These are phyloP conservation scores for Drepanosiphum platanoidis DNA, from an alignment of 2,888 invertebrate species.

Conservation along the genomic window DNA sequence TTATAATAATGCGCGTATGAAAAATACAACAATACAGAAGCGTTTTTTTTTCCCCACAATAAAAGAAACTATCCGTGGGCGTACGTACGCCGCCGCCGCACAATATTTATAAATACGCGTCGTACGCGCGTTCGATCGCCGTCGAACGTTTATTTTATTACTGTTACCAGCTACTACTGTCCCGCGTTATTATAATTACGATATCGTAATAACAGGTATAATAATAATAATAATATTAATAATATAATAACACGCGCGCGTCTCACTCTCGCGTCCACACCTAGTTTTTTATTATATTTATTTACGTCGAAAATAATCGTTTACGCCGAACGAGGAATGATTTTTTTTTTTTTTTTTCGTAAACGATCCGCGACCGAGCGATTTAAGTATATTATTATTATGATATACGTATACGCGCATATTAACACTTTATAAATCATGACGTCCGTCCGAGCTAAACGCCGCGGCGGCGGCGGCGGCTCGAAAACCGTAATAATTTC, in stretches of 20 bases:
- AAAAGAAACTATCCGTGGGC: constrained; percentile 10
- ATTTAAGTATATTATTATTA: too few species aligned
- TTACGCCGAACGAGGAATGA: not conserved
- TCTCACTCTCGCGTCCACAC: not conserved
- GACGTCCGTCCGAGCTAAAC: not conserved
- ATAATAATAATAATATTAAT: too few species aligned
- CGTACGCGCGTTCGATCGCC: not conserved
- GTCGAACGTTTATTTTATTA: not conserved
- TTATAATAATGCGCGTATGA: too few species aligned
- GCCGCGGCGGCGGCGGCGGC: not conserved
- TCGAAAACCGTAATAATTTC: not conserved
- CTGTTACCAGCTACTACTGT: too few species aligned
- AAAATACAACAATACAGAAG: not conserved
- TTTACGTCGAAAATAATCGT: constrained; percentile 1
- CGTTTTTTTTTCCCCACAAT: not conserved
- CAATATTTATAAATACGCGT: too few species aligned
- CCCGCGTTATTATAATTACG: not conserved
- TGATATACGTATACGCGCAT: too few species aligned
- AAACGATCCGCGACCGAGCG: not conserved
- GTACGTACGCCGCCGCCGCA: not conserved
- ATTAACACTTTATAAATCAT: not conserved
- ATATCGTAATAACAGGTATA: not conserved
- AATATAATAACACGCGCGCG: not conserved
- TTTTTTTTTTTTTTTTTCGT: too few species aligned
- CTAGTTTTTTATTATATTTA: not conserved